A percentile compares a stretch with the other conserved stretches of the same genome.
phyloP scores from a whole-genome alignment of 2,797 vertebrate species.

The Melanotaenia trifasciata region DNA sequence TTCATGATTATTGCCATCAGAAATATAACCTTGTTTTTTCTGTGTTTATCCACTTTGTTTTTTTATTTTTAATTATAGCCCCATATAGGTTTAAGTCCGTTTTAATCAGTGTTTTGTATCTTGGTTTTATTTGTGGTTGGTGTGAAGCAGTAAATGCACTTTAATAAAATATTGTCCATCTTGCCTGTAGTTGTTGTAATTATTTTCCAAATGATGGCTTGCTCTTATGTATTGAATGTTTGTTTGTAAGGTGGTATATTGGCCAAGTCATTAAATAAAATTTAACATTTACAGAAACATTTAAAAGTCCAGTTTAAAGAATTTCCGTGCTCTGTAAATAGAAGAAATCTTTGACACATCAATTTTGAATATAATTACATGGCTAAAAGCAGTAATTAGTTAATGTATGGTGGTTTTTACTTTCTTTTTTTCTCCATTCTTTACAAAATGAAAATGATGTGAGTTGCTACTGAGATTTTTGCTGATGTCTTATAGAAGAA shows the following conservation, averaged over 20 bases:
- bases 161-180: constrained; percentile 22
- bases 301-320: neutral
- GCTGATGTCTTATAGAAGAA: constrained; percentile 18
- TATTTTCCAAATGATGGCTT: constrained; percentile 32
- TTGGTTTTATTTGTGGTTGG: neutral
- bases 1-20: neutral
- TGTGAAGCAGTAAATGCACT: constrained; percentile 1
- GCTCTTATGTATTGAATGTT: constrained; percentile 8
- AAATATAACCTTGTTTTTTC: neutral
- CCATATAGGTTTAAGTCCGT: neutral
- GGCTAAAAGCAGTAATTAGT: neutral
- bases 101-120: neutral
- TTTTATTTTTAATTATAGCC: constrained; percentile 2
- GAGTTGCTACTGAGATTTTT: constrained; percentile 9
- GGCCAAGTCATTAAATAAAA: constrained; percentile 6
- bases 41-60: neutral
- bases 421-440: constrained; percentile 7
- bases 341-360: too few relatives aligned
- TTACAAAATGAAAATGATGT: constrained; percentile 8
- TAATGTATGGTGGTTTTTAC: neutral
- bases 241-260: neutral
- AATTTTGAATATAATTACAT: neutral
- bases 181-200: constrained; percentile 17
- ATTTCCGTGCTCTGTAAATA: too few relatives aligned
- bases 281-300: constrained; percentile 1